Conservation (phyloP, 2,888 invertebrate species). For the Cataglyphis altisquamis region DNA sequence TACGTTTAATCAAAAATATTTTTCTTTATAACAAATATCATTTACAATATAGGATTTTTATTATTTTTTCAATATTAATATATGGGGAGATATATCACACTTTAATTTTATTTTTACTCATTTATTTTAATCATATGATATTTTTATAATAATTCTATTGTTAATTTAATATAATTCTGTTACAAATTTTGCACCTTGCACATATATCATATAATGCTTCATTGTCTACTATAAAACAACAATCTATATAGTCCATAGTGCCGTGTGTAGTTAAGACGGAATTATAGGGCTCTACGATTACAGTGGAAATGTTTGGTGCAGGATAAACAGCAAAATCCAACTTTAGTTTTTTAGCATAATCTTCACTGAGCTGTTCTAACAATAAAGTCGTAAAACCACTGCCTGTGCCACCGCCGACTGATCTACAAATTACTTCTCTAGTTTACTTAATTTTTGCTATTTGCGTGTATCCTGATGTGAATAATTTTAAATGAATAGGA, state of each 20-base stretch:
- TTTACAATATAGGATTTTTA: not conserved
- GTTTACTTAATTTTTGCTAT: not conserved
- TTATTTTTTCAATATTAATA: constrained; percentile 1
- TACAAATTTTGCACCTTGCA: constrained; percentile 59
- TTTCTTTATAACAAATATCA: not conserved
- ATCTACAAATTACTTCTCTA: constrained; percentile 82
- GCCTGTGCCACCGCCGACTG: constrained; percentile 93
- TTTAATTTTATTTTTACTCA: constrained; percentile 1
- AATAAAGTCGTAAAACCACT: constrained; percentile 91
- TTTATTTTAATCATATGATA: not conserved
- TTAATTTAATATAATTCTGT: not conserved
- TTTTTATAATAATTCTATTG: too few species aligned
- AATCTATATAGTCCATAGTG: constrained; percentile 90
- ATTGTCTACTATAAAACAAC: constrained; percentile 92
- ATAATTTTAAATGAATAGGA: not conserved
- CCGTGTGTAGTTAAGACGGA: constrained; percentile 91
- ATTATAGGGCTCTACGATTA: constrained; percentile 93
- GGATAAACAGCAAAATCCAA: constrained; percentile 93
- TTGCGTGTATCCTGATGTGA: not conserved
- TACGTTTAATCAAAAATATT: not conserved
- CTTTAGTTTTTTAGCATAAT: constrained; percentile 90
- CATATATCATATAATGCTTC: constrained; percentile 93
- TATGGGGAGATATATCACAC: not conserved
- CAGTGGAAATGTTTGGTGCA: constrained; percentile 93
- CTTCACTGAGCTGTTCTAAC: constrained; percentile 88